A percentile compares a stretch with the other conserved stretches of the same genome.
Evolutionary conservation across 2,113 vertebrate species (phyloP).

Genomic region (Malurus elegans): DNA sequence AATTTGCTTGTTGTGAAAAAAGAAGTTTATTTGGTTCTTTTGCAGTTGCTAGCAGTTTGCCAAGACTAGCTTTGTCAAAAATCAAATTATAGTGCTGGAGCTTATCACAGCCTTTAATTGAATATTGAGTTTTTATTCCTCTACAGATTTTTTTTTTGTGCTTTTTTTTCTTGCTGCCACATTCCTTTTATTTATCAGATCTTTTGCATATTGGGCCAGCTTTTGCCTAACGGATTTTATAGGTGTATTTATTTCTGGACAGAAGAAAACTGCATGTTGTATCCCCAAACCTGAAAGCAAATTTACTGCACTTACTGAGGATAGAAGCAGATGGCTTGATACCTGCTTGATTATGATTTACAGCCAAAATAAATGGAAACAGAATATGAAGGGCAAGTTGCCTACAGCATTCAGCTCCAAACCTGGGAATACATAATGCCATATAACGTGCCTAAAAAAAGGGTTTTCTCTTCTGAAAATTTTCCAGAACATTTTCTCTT

Average conservation of each 20-base stretch:
- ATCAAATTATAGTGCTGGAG: not conserved
- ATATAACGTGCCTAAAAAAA: not conserved
- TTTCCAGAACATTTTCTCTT: not conserved
- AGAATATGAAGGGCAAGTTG: slow-evolving; percentile 10
- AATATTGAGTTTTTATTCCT: not conserved
- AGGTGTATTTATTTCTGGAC: not conserved
- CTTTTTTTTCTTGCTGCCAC: not conserved
- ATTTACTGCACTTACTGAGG: not conserved
- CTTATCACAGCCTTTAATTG: not conserved
- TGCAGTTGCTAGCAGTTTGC: not conserved
- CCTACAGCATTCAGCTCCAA: not conserved
- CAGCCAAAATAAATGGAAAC: slow-evolving; percentile 29
- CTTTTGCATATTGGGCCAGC: not conserved
- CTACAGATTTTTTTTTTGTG: not conserved
- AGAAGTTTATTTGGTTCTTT: not conserved
- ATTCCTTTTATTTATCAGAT: not conserved
- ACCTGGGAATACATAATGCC: not conserved
- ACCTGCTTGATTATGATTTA: slow-evolving; percentile 20
- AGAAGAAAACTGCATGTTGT: not conserved
- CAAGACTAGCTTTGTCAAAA: not conserved
- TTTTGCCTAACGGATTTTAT: not conserved
- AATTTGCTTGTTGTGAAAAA: not conserved
- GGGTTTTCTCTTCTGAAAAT: not conserved
- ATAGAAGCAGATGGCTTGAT: slow-evolving; percentile 21
- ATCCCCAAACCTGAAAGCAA: not conserved